Base-by-base conservation (phyloP, 1,140 invertebrate species). In the Megathymus violae region DNA sequence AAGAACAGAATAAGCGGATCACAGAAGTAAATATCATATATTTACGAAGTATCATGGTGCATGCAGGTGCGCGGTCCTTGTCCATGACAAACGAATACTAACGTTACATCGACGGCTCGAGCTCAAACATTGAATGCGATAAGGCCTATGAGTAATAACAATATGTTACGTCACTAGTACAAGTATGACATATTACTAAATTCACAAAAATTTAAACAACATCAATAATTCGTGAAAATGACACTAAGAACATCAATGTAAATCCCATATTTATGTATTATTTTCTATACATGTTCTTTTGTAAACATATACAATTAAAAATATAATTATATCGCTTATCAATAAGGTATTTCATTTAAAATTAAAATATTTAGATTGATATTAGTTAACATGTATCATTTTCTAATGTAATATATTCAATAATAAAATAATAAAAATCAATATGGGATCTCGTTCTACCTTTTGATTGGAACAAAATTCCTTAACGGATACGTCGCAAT, bases 21-120 rank as follows among this genome's bases (percentile, higher is more conserved):
- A 89, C 85, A 89, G 77, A 88, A 77, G 80, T 81, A 83, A 83
- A 88, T 86, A 86, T 81, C 75, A 84, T 71, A 83, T 77, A 84
- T 82, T 84, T 83, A 83, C 76, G 71, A 81, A 70, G 74, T 72
- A 82, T 22, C 5, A 61, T 62, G 64, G 47, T 72, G 74, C 71
- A 77, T 77, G 74, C 67, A 76, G 52, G 61, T 66, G 67, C 67
- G 60, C 73, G 74, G 58, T 44, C 59, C 64, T 62, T 64, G 74
- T 73, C 74, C 60, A 69, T 58, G 76, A 78, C 75, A 74, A 79
- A 62, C 56, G 64, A 67, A 74, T 68, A 68, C 64, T 58, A 65
- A 66, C 66, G 58, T 58, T 62, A 78, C 72, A 68, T 38, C 62
- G 67, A 71, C 67, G 66, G 69, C 60, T 73, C 62, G 47, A 71